These are phyloP conservation scores for Armadillidium nasatum DNA, from an alignment of 1,140 invertebrate genomes.

Conservation along the genomic window DNA sequence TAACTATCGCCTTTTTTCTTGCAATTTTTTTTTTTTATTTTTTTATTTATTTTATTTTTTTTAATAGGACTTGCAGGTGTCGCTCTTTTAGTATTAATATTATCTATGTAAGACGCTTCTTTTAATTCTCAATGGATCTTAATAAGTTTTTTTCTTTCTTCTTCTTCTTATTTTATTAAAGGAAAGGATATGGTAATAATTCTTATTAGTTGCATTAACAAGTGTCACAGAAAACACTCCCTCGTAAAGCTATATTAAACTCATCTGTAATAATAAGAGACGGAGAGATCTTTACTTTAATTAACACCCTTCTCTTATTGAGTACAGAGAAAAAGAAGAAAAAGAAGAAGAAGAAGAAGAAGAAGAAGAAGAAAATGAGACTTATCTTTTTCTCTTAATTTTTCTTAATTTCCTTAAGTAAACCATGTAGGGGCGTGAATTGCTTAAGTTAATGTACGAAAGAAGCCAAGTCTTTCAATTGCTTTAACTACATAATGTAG, in stretches of 20 bases:
- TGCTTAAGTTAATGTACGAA: slow-evolving; percentile 6
- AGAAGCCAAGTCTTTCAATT: slow-evolving; percentile 4
- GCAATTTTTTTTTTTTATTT: no score
- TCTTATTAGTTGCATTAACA: background rate
- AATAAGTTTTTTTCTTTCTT: background rate
- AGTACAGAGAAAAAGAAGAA: background rate
- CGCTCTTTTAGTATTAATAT: no score
- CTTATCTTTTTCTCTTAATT: background rate
- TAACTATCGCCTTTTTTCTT: no score
- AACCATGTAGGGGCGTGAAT: slow-evolving; percentile 11
- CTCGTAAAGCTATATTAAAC: slow-evolving; percentile 3
- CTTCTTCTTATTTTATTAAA: slow-evolving; percentile 7
- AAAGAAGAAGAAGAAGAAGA: background rate
- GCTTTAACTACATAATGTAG: slow-evolving; percentile 10
- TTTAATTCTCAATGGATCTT: background rate
- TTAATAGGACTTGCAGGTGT: no score
- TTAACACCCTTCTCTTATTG: background rate
- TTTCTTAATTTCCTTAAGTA: slow-evolving; percentile 12
- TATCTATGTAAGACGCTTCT: background rate
- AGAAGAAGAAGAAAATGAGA: background rate
- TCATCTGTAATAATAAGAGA: slow-evolving; percentile 2
- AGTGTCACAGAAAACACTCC: background rate
- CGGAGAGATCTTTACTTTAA: slow-evolving; percentile 1
- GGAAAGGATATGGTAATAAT: background rate
- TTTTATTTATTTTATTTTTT: no score